phyloP scores from a whole-genome alignment of 2,113 vertebrate genomes.

The Hippolais icterina region DNA sequence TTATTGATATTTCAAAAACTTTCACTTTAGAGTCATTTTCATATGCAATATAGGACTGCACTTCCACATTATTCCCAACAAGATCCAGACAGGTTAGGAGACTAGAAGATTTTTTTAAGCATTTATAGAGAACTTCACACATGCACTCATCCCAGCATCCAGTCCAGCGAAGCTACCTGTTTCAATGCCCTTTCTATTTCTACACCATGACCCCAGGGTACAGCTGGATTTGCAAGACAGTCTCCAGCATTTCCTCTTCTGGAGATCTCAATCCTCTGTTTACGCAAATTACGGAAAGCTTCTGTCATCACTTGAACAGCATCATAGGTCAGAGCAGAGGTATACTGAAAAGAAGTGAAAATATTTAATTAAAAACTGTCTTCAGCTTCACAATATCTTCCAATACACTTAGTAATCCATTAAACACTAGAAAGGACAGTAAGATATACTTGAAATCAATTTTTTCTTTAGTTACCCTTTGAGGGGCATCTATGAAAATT shows the following conservation, averaged over 20 bases:
- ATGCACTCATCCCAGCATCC: not conserved
- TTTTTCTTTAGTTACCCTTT: not conserved
- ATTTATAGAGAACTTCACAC: not conserved
- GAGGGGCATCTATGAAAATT: not conserved
- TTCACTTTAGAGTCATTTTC: not conserved
- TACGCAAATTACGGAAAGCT: constrained; percentile 93
- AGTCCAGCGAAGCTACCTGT: constrained; percentile 79
- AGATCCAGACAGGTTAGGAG: not conserved
- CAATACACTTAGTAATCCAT: not conserved
- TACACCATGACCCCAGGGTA: constrained; percentile 96
- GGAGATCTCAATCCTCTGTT: constrained; percentile 94
- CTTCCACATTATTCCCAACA: not conserved
- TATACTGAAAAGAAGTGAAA: constrained; percentile 83
- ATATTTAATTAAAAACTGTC: not conserved
- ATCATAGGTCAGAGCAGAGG: constrained; percentile 95
- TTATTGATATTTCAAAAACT: not conserved
- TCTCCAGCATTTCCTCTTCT: constrained; percentile 94
- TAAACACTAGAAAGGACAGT: not conserved
- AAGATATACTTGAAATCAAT: not conserved
- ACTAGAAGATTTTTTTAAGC: not conserved
- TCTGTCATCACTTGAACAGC: constrained; percentile 98
- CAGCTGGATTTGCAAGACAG: constrained; percentile 96
- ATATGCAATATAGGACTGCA: not conserved
- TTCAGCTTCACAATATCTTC: not conserved
- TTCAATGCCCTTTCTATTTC: constrained; percentile 98